A percentile compares a stretch with the other conserved stretches of the same genome.
Conservation (phyloP, 1,140 invertebrate genomes). For the Brachionus rubens region DNA sequence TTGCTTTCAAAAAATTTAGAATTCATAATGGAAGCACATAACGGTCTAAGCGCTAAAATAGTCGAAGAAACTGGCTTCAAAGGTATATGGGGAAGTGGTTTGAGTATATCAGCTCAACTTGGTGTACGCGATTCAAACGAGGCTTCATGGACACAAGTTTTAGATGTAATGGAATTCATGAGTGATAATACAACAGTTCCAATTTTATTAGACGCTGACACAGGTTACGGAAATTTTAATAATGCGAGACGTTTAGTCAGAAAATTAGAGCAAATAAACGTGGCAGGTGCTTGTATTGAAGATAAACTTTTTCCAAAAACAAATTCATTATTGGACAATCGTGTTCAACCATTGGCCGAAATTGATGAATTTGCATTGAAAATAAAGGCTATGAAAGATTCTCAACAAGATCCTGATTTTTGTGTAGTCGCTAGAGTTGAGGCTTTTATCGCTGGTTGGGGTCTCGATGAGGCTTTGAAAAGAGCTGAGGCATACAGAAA, state of each 20-base stretch:
- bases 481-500: slow-evolving; percentile 61
- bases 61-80: slow-evolving; percentile 60
- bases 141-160: slow-evolving; percentile 63
- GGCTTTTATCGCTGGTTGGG: slow-evolving; percentile 62
- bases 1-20: slow-evolving; percentile 57
- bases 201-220: slow-evolving; percentile 63
- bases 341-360: slow-evolving; percentile 60
- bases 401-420: slow-evolving; percentile 61
- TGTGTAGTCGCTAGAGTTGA: slow-evolving; percentile 62
- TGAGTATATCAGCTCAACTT: slow-evolving; percentile 60
- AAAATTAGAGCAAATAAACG: slow-evolving; percentile 61
- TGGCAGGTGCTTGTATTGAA: slow-evolving; percentile 63
- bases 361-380: slow-evolving; percentile 62
- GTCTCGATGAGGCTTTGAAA: slow-evolving; percentile 60
- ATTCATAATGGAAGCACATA: slow-evolving; percentile 63
- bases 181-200: slow-evolving; percentile 60
- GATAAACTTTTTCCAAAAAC: slow-evolving; percentile 63
- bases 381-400: slow-evolving; percentile 61
- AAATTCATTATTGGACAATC: slow-evolving; percentile 60
- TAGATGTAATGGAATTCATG: slow-evolving; percentile 63
- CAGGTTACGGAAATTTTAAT: slow-evolving; percentile 63
- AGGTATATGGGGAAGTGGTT: slow-evolving; percentile 61
- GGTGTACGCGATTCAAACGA: slow-evolving; percentile 62
- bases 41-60: slow-evolving; percentile 61
- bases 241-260: slow-evolving; percentile 61